These are phyloP conservation scores for Calosoma granatense DNA, from an alignment of 1,140 invertebrate species.

Conservation along the genomic window DNA sequence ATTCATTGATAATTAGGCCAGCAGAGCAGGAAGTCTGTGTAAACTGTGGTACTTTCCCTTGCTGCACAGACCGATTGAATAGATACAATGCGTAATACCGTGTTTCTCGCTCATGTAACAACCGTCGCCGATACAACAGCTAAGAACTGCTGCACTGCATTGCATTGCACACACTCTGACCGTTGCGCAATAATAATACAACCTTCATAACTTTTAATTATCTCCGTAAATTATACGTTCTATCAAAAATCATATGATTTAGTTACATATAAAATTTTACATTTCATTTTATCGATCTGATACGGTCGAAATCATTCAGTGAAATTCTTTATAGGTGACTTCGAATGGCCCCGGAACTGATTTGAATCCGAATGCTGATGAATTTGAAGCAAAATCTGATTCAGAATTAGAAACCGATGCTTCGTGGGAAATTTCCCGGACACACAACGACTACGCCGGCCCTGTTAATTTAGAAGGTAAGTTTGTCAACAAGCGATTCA, in stretches of 20 bases:
- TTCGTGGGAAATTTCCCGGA: slow-evolving; percentile 17
- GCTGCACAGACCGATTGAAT: slow-evolving; percentile 15
- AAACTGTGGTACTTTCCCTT: slow-evolving; percentile 22
- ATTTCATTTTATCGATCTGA: neutral
- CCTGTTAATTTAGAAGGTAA: slow-evolving; percentile 22
- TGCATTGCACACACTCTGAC: neutral
- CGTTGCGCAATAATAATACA: neutral
- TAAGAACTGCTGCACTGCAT: neutral
- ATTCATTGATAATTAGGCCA: slow-evolving; percentile 15
- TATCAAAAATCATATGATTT: neutral
- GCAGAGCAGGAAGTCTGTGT: slow-evolving; percentile 21
- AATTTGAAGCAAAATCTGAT: slow-evolving; percentile 24
- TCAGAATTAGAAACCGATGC: slow-evolving; percentile 19
- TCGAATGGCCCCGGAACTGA: slow-evolving; percentile 17
- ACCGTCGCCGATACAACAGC: neutral
- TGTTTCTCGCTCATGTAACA: neutral
- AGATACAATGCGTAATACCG: slow-evolving; percentile 7
- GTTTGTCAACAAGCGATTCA: slow-evolving; percentile 11
- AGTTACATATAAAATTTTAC: neutral
- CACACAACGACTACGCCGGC: slow-evolving; percentile 14
- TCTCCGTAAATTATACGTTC: neutral
- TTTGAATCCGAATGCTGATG: slow-evolving; percentile 31
- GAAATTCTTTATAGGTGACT: slow-evolving; percentile 26
- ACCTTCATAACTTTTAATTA: slow-evolving; percentile 1
- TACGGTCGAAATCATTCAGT: no score